Percentiles rank a stretch among this genome's conserved stretches.
These are phyloP conservation scores for Encarsia formosa DNA, from an alignment of 2,888 invertebrate species.

Conservation along the genomic window DNA sequence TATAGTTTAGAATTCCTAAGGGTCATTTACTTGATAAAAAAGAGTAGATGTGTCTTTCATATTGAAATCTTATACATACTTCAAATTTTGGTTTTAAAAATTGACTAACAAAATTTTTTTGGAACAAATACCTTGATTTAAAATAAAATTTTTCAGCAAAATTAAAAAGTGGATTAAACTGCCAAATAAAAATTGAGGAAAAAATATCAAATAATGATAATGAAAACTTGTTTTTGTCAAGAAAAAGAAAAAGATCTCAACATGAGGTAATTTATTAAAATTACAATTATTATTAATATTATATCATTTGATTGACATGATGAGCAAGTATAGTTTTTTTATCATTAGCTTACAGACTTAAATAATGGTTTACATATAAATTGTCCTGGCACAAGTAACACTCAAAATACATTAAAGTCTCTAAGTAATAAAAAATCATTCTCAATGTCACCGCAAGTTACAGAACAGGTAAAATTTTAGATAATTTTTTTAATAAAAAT, in stretches of 20 bases:
- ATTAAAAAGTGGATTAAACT: constrained; percentile 10
- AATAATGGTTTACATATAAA: constrained; percentile 18
- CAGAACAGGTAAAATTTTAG: constrained; percentile 11
- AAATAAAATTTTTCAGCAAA: constrained; percentile 6
- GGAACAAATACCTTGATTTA: background rate
- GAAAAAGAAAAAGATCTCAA: constrained; percentile 23
- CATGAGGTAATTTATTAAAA: constrained; percentile 15
- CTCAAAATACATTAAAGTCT: constrained; percentile 10
- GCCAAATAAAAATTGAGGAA: constrained; percentile 17
- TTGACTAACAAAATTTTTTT: background rate
- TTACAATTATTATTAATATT: background rate
- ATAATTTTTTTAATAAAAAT: background rate
- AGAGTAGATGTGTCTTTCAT: no score
- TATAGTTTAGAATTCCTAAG: no score
- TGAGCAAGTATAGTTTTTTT: background rate
- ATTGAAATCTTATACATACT: no score
- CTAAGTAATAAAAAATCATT: constrained; percentile 11
- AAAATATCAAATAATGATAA: constrained; percentile 16
- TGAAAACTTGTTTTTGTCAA: constrained; percentile 15
- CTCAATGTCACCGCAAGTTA: background rate
- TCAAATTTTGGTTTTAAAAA: no score
- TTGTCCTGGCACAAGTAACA: constrained; percentile 21
- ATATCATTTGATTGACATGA: background rate
- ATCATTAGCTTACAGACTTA: constrained; percentile 9
- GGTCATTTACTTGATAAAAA: no score